Evolutionary conservation across 2,888 invertebrate genomes (phyloP).

Genomic region (Drosophila neutralis): DNA sequence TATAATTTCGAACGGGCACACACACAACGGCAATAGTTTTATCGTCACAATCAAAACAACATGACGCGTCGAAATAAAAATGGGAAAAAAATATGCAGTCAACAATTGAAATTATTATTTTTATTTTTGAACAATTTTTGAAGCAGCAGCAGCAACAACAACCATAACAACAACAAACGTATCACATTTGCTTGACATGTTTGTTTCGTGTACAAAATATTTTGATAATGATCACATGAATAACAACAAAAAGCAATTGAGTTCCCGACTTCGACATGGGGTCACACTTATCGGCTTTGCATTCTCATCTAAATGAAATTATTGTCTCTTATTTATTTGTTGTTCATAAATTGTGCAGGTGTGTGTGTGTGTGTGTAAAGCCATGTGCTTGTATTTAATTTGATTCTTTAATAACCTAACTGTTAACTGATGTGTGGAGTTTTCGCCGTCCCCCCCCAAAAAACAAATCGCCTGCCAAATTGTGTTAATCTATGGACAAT

Average conservation of each 20-base stretch:
- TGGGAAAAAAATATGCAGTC: constrained; percentile 53
- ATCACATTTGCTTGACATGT: constrained; percentile 76
- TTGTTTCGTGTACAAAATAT: constrained; percentile 75
- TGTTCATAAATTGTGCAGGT: constrained; percentile 31
- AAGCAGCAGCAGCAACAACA: constrained; percentile 23
- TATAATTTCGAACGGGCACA: constrained; percentile 47
- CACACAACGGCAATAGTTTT: constrained; percentile 42
- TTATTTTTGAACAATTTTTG: constrained; percentile 55
- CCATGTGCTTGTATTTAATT: constrained; percentile 31
- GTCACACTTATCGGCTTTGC: constrained; percentile 58
- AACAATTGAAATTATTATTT: constrained; percentile 69
- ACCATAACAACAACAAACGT: constrained; percentile 12
- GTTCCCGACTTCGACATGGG: constrained; percentile 29
- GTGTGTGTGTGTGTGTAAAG: constrained; percentile 7
- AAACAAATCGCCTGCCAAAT: constrained; percentile 17
- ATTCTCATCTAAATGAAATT: constrained; percentile 71
- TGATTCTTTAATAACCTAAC: constrained; percentile 48
- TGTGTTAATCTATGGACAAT: constrained; percentile 8
- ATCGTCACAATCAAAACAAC: constrained; percentile 67
- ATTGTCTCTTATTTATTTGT: constrained; percentile 48
- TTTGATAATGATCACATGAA: constrained; percentile 69
- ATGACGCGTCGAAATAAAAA: constrained; percentile 52
- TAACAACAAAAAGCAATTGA: constrained; percentile 71
- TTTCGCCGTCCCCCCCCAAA: constrained; percentile 8
- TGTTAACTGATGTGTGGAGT: constrained; percentile 51